Conservation (phyloP, 2,888 invertebrate genomes). For the Plebejus melissa region DNA sequence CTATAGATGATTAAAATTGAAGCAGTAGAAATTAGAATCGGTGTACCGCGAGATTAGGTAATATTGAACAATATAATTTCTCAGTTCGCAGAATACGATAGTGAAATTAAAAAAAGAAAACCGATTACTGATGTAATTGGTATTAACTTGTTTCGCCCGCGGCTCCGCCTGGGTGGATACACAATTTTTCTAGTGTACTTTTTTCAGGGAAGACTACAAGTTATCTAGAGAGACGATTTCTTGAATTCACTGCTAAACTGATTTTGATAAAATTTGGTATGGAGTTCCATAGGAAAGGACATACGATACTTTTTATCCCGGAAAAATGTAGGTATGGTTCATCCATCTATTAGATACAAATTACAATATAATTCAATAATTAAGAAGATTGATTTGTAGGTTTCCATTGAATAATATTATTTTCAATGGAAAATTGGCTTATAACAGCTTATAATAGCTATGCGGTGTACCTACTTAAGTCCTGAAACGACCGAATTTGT, state of each 20-base stretch:
- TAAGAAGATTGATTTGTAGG: no score
- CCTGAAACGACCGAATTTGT: no score
- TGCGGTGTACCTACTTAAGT: no score
- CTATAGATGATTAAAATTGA: not conserved
- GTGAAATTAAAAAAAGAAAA: slow-evolving; percentile 1
- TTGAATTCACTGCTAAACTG: not conserved
- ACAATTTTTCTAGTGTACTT: not conserved
- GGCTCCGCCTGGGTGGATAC: not conserved
- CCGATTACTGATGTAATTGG: not conserved
- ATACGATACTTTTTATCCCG: no score
- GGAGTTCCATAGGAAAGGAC: no score
- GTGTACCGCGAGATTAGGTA: not conserved
- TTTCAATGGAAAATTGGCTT: no score
- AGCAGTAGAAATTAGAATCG: not conserved
- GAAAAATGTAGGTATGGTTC: no score
- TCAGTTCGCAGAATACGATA: not conserved
- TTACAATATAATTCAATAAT: no score
- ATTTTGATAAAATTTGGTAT: no score
- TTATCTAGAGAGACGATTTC: not conserved
- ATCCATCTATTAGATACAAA: no score
- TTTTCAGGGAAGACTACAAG: not conserved
- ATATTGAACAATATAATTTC: not conserved
- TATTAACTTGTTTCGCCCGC: not conserved
- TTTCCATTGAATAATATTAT: no score
- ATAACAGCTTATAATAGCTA: no score